Conservation (phyloP, 1,140 invertebrate species). For the Drosophila leontia region DNA sequence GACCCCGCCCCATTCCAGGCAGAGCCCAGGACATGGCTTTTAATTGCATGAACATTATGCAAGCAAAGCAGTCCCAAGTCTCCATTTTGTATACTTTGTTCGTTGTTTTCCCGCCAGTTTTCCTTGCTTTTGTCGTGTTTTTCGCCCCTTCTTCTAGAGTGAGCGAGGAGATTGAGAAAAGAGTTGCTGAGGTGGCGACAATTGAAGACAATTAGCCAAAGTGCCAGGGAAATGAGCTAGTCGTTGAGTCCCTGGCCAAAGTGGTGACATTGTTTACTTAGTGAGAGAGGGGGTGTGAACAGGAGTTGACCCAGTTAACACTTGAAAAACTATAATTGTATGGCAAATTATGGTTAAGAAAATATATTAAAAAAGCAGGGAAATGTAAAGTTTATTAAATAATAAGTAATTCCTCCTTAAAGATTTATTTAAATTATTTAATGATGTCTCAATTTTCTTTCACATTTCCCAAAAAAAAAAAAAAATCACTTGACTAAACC, state of each 20-base stretch:
- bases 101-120: slow-evolving; percentile 35
- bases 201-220: slow-evolving; percentile 79
- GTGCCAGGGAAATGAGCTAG: slow-evolving; percentile 65
- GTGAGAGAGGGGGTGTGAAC: neutral
- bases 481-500: slow-evolving; percentile 2
- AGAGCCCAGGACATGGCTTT: slow-evolving; percentile 58
- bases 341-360: neutral
- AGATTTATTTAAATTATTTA: neutral
- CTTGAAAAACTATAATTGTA: slow-evolving; percentile 8
- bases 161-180: slow-evolving; percentile 5
- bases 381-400: neutral
- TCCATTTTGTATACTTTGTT: slow-evolving; percentile 56
- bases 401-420: neutral
- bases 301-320: slow-evolving; percentile 35
- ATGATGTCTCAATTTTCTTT: neutral
- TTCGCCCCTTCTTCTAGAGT: neutral
- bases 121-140: slow-evolving; percentile 18
- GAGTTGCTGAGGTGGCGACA: slow-evolving; percentile 56
- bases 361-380: neutral
- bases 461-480: neutral
- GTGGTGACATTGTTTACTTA: slow-evolving; percentile 37
- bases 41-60: slow-evolving; percentile 81
- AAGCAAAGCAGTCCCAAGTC: slow-evolving; percentile 60
- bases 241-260: slow-evolving; percentile 40
- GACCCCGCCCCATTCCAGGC: slow-evolving; percentile 17